Evolutionary conservation across 1,140 invertebrate genomes (phyloP).

Genomic region (Neotoxoptera formosana): DNA sequence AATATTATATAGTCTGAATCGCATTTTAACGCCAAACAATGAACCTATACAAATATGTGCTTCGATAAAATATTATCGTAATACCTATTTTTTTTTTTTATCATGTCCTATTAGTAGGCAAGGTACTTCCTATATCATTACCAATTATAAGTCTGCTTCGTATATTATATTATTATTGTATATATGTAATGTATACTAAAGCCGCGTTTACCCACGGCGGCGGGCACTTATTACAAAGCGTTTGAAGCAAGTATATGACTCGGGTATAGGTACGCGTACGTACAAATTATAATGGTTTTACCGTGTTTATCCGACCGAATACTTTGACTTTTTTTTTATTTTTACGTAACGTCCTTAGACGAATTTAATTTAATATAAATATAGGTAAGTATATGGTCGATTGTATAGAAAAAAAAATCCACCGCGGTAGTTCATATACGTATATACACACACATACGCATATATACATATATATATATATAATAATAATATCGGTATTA

Average conservation of each 20-base stretch:
- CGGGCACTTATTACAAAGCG: neutral
- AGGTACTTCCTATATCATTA: neutral
- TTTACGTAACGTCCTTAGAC: neutral
- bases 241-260: neutral
- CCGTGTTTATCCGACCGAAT: constrained; percentile 5
- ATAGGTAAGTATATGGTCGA: neutral
- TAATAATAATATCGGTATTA: neutral
- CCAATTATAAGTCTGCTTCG: neutral
- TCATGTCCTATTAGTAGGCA: neutral
- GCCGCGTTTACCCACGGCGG: too few relatives aligned
- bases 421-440: neutral
- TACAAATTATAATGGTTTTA: neutral
- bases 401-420: neutral
- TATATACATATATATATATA: neutral
- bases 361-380: constrained; percentile 3
- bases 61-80: neutral
- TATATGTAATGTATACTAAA: neutral
- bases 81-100: neutral
- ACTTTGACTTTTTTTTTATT: neutral
- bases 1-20: neutral
- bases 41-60: neutral
- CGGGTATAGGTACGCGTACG: neutral
- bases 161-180: neutral
- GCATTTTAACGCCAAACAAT: neutral
- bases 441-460: too few relatives aligned